Percentiles rank a stretch among this genome's conserved stretches.
Conservation (phyloP, 2,888 invertebrate genomes). For the Disparrhopalites patrizii region DNA sequence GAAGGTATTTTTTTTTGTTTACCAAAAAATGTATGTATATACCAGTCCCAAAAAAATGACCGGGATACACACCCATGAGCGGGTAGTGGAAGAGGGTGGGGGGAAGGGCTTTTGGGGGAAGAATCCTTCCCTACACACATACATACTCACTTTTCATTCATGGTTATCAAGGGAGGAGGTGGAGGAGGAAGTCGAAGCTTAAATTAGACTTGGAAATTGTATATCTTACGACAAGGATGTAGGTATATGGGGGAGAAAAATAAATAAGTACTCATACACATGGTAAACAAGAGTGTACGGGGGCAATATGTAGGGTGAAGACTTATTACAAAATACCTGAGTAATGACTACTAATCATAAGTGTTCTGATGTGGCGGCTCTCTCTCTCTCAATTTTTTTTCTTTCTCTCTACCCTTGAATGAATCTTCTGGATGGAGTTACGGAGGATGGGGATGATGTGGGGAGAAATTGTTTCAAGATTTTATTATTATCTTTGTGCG, state of each 20-base stretch:
- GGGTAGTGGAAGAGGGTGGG: not conserved
- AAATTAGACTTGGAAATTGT: too few species aligned
- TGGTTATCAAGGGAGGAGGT: slow-evolving; percentile 10
- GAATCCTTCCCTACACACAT: too few species aligned
- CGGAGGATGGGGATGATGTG: not conserved
- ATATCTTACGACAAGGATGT: too few species aligned
- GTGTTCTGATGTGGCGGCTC: slow-evolving; percentile 3
- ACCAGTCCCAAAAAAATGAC: too few species aligned
- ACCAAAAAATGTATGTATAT: too few species aligned
- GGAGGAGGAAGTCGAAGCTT: not conserved
- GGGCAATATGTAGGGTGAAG: not conserved
- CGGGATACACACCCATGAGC: too few species aligned
- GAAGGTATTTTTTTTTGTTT: too few species aligned
- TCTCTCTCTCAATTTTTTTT: not conserved
- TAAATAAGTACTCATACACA: too few species aligned
- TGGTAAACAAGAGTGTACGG: not conserved
- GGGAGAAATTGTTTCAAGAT: not conserved
- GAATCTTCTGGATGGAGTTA: too few species aligned
- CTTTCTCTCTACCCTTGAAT: slow-evolving; percentile 4
- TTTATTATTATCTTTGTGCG: slow-evolving; percentile 19
- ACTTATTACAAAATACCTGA: slow-evolving; percentile 26
- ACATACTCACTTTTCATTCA: too few species aligned
- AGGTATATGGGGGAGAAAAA: not conserved
- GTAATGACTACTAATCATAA: slow-evolving; percentile 30
- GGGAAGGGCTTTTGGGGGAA: not conserved